phyloP scores from a whole-genome alignment of 2,113 vertebrate species.

The Ia io region DNA sequence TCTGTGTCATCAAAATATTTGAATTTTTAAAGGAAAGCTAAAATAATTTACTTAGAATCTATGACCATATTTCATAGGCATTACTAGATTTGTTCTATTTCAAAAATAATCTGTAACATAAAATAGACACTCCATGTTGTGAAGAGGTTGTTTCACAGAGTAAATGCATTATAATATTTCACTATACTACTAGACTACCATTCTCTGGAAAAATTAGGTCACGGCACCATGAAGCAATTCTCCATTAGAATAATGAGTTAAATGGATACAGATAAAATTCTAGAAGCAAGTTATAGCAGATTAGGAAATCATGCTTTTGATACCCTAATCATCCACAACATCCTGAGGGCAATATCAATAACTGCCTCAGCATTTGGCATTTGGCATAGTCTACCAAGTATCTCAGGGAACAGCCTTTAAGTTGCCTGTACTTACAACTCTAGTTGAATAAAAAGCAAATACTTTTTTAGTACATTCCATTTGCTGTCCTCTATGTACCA shows the following conservation, averaged over 20 bases:
- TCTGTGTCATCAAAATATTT: not conserved
- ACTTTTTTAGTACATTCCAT: not conserved
- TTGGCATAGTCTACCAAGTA: not conserved
- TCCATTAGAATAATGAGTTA: not conserved
- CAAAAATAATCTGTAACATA: not conserved
- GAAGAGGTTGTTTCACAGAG: not conserved
- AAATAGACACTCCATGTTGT: not conserved
- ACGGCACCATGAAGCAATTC: not conserved
- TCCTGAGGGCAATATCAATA: not conserved
- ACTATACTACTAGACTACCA: not conserved
- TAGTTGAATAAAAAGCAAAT: not conserved
- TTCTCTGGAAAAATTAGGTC: not conserved
- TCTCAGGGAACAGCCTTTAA: not conserved
- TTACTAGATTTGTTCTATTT: not conserved
- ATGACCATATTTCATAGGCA: not conserved
- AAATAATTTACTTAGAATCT: not conserved
- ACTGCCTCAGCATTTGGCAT: not conserved
- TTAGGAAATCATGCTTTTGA: not conserved
- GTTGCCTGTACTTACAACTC: not conserved
- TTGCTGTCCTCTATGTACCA: not conserved
- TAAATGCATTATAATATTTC: not conserved
- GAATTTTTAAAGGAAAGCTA: not conserved
- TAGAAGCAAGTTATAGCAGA: not conserved
- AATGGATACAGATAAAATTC: not conserved
- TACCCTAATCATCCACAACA: rapidly evolving